phyloP scores from a whole-genome alignment of 2,113 vertebrate species.

The Nycticorax nycticorax region DNA sequence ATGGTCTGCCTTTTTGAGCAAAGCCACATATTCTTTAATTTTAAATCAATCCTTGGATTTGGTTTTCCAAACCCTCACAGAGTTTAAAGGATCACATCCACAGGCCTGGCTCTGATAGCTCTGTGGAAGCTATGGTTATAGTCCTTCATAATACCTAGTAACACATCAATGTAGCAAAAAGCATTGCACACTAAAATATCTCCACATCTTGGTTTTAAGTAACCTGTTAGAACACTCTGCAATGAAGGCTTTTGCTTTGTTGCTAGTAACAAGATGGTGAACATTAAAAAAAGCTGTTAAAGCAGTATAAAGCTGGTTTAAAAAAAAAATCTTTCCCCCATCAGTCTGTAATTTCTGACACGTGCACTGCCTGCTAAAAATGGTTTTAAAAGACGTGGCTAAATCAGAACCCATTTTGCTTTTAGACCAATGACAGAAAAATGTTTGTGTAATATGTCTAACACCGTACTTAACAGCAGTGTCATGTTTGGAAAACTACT shows the following conservation, averaged over 20 bases:
- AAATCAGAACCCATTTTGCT: neutral
- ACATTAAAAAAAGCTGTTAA: neutral
- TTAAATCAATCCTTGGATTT: neutral
- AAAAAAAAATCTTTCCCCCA: neutral
- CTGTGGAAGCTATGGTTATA: neutral
- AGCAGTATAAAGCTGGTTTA: neutral
- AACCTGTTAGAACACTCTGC: neutral
- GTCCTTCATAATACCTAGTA: neutral
- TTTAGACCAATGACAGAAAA: neutral
- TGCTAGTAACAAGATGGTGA: neutral
- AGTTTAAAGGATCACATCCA: neutral
- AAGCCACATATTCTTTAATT: neutral
- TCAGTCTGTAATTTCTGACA: neutral
- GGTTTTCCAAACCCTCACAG: neutral
- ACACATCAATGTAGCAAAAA: neutral
- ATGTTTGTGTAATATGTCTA: neutral
- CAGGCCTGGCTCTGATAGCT: neutral
- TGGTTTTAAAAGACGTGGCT: neutral
- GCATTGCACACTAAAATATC: neutral
- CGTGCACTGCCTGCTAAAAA: neutral
- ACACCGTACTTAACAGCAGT: neutral
- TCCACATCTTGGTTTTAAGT: neutral
- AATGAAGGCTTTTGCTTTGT: neutral
- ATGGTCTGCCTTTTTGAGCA: neutral
- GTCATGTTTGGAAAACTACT: neutral